Conservation (phyloP, 2,797 vertebrate species). For the Otus scops region DNA sequence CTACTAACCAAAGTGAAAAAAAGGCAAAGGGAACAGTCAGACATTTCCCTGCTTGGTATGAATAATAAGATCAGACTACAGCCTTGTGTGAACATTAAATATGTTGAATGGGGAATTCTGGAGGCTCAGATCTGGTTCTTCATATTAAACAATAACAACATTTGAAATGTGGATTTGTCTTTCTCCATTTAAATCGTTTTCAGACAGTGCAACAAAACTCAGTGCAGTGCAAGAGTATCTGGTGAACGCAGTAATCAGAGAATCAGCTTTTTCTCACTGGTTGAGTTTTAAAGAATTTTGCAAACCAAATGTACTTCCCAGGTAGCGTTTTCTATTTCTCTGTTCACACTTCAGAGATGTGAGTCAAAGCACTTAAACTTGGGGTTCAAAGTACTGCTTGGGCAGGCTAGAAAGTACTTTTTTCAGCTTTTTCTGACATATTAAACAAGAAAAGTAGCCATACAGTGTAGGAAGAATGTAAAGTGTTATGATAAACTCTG, state of each 20-base stretch:
- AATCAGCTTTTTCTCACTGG: not conserved
- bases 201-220: not conserved
- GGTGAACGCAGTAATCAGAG: not conserved
- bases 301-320: not conserved
- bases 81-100: not conserved
- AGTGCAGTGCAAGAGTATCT: not conserved
- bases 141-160: not conserved
- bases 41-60: not conserved
- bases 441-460: not conserved
- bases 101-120: not conserved
- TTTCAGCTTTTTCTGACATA: not conserved
- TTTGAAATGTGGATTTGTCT: not conserved
- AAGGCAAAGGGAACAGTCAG: not conserved
- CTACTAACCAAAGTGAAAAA: not conserved
- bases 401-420: not conserved
- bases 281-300: not conserved
- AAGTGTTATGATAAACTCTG: not conserved
- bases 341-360: not conserved
- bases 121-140: not conserved
- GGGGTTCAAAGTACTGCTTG: not conserved
- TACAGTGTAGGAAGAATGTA: not conserved
- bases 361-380: not conserved
- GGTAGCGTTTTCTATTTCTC: not conserved
- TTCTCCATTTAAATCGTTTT: not conserved
- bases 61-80: not conserved